Evolutionary conservation across 1,140 invertebrate genomes (phyloP), one percentile per base, ranked within the genome.

Genomic region (Cydia strobilella): DNA sequence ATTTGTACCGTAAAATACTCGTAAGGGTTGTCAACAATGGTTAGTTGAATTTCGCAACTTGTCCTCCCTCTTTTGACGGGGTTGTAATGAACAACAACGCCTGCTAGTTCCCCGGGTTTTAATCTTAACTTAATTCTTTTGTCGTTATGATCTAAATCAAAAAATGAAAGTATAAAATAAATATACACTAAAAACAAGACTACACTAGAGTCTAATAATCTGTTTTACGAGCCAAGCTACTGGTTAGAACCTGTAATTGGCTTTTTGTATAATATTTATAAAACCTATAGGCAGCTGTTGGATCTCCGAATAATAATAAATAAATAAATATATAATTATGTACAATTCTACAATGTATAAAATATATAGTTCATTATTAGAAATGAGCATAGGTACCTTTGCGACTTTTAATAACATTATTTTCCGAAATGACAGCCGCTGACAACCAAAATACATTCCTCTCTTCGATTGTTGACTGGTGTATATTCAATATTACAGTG

Each of bases 1-100:
- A 79, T 59, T 1, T 74, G 76, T 63, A 92, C 90, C 73, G 83
- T 84, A 79, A 83, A 92, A 76, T 81, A 83, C 79, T 92, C 90
- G 39, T 87, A 92, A 27, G 90, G 90, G 79, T 93, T 93, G 48
- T 90, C 83, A 69, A 78, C 75, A 73, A 93, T 90, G 1, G 84
- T 84, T 18, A 93, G 76, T 75, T 84, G 85, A 3, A 93, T 79
- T 51, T 93, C 89, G 65, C 89, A 89, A 59, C 75, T 82, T 6
- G 79, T 82, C 80, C 77, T 82, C 3, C 91, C 91, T 82, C 80
- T 90, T 31, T 77, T 82, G 15, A 87, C 77, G 6, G 90, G 90
- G 74, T 85, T 90, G 69, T 83, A 92, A 79, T 88, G 77, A 54
- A 87, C 78, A 63, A 79, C 79, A 20, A 91, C 45, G 12, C 78